Evolutionary conservation across 2,888 invertebrate species (phyloP), one percentile per base, ranked within the genome.

Genomic region (Lepidochitona cinerea): DNA sequence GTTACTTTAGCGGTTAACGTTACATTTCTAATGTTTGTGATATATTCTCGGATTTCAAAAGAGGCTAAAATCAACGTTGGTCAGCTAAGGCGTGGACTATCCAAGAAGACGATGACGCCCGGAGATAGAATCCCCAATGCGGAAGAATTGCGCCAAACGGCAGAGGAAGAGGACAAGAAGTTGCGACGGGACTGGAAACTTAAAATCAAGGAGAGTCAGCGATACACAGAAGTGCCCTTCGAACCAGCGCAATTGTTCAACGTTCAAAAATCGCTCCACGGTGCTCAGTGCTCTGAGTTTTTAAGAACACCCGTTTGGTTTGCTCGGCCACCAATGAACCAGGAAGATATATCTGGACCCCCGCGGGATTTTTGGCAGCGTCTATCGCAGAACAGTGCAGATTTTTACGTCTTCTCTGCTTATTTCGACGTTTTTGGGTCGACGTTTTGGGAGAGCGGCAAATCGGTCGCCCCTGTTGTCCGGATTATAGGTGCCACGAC

Each of bases 381-480:
- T 26, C 29, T 59, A 3, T 59, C 59, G 14, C 23, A 29, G 32
- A 29, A 23, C 32, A 59, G 9, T 26, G 29, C 29, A 9, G 49
- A 49, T 7, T 59, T 59, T 59, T 74, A 72, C 32, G 77, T 74
- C 23, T 75, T 77, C 41, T 77, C 77, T 0, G 77, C 77, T 14
- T 72, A 73, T 64, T 73, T 64, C 23, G 77, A 77, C 66, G 69
- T 37, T 37, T 64, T 68, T 12, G 49, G 32, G 9, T 23, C 36
- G 14, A 14, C 70, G 59, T 59, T 59, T 26, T 59, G 59, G 59
- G 32, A 59, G 2, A 59, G 3, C 4, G 59, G 59, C 32, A 59
- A 26, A 26, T 18, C 59, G 32, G 29, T 59, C 4, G 23, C 59
- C 4, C 59, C 73, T 14, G 65, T 69, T n/a, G 70, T 77, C 36